Conservation (phyloP, 2,797 vertebrate genomes). For the Rhinophrynus dorsalis region DNA sequence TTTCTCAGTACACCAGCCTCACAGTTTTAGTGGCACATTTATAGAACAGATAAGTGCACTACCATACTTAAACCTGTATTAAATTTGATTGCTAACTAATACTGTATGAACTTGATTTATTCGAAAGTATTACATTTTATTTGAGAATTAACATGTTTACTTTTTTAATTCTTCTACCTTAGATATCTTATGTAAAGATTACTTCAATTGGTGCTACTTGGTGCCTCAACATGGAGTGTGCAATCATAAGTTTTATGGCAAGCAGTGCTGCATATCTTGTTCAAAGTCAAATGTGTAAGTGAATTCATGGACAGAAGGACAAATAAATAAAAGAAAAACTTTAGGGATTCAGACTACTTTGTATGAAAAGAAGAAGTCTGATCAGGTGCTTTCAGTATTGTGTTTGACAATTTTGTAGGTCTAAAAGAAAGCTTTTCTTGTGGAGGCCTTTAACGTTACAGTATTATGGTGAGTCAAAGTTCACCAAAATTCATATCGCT, state of each 20-base stretch:
- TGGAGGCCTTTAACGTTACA: too few species aligned
- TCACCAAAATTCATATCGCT: not conserved
- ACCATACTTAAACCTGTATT: too few species aligned
- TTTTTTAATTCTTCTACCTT: constrained; percentile 40
- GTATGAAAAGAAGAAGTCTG: constrained; percentile 56
- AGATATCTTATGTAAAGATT: constrained; percentile 77
- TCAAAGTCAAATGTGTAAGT: constrained; percentile 76
- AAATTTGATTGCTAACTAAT: too few species aligned
- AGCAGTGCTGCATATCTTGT: constrained; percentile 84
- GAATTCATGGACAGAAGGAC: not conserved
- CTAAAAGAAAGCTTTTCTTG: too few species aligned
- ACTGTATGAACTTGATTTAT: too few species aligned
- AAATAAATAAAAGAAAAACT: too few species aligned
- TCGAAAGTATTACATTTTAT: too few species aligned
- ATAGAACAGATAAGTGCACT: too few species aligned
- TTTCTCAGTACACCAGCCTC: too few species aligned
- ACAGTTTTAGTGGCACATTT: too few species aligned
- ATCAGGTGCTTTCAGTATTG: constrained; percentile 70
- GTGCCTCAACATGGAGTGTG: constrained; percentile 83
- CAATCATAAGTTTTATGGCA: constrained; percentile 81
- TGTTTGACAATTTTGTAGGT: not conserved
- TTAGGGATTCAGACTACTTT: too few species aligned
- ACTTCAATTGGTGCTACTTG: constrained; percentile 83
- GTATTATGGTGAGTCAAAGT: not conserved
- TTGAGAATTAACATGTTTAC: too few species aligned